Evolutionary conservation across 2,888 invertebrate genomes (phyloP), one percentile per base, ranked within the genome.

Genomic region (Ormyrus pomaceus): DNA sequence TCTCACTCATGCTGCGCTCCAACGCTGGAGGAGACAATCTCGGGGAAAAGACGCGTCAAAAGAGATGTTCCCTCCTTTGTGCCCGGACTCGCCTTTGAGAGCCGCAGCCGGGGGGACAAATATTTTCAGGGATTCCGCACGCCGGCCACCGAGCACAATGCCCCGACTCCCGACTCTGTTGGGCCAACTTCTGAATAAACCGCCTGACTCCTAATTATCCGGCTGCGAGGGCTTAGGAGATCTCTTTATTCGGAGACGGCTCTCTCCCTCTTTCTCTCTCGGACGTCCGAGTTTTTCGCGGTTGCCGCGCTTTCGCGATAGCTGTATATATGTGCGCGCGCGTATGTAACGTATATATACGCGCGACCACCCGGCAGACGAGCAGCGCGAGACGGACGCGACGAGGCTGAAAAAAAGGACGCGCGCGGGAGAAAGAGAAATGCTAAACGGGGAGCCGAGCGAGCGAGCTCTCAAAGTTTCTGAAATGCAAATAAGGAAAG

Each of bases 151-250:
- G 19, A 19, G 19, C 19, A 19, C 19, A 19, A 19, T 19, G 19
- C 19, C 19, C 19, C 19, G 19, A 19, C 19, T 19, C 19, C 19
- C 19, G 19, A 19, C 19, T 19, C 19, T 80, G 83, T 83, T 83
- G 83, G 79, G 77, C 77, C 81, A 82, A 84, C 83, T 82, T 70
- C 48, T 72, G 76, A 77, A 72, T 71, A 74, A 75, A 70, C 50
- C 48, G 72, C 19, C 74, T 70, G 76, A 71, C 77, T 77, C 77
- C 74, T 81, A 81, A 81, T 81, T 81, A 74, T 81, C 68, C 56
- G 69, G 13, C 73, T 50, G 69, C 50, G 19, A 19, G 19, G 19
- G 19, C 19, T 19, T 19, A 19, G 81, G 79, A 76, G 79, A 79
- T 72, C 76, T 76, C 78, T 81, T 79, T 81, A 79, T 78, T 68